Base-by-base conservation (phyloP, 1,140 invertebrate species). In the Drosophila kanapiae region DNA sequence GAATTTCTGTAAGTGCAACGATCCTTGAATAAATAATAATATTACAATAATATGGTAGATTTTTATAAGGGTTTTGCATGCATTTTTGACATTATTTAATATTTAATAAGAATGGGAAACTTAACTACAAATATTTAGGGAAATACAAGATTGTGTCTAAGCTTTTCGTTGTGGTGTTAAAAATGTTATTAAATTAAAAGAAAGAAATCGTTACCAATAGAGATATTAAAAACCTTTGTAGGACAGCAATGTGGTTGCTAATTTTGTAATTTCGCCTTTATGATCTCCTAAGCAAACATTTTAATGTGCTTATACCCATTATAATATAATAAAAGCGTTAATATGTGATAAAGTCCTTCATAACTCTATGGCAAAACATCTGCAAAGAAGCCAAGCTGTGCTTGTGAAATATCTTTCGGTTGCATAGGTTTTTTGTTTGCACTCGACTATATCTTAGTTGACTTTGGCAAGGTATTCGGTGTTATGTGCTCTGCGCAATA, bases 1-100 rank as follows among this genome's bases (percentile, higher is more conserved):
- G 18, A 91, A 81, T 60, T 88, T 79, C 43, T 78, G 92, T 93
- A 64, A 93, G 92, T 92, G 45, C 18, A 29, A 14, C 0, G 1
- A 38, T 18, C 4, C 11, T 38, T 4, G 2, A 42, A 31, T 10
- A 14, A 13, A 14, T 7, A 35, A 11, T 23, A 16, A 3, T 7
- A 14, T 4, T 2, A 23, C 23, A 23, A 23, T 5, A 18, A 7
- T 53, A 35, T 4, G 10, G 2, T 8, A 2, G 11, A 8, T 13
- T 35, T 18, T 18, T 10, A 10, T 8, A n/a, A 6, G 6, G 38
- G 13, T 11, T 40, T 49, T 29, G 10, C 4, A 5, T 6, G 37
- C 13, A 11, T 11, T 18, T 2, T 16, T 11, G 2, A 5, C 1
- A 18, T 11, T 45, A 45, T 11, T 45, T 6, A 11, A 27, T 23